Conservation (phyloP, 2,113 vertebrate species). For the Turnix velox region DNA sequence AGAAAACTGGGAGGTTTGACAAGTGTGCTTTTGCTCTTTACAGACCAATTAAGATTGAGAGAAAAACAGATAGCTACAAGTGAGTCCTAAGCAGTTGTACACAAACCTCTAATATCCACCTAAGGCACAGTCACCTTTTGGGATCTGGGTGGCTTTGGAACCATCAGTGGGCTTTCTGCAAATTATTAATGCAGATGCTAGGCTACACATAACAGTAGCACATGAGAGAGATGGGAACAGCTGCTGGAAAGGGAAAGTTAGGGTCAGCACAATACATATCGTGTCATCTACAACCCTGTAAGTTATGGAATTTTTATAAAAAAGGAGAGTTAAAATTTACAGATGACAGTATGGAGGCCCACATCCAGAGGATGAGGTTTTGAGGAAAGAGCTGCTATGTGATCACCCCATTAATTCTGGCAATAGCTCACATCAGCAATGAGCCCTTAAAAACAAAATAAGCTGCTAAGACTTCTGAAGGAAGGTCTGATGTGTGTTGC, state of each 20-base stretch:
- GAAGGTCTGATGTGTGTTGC: background rate
- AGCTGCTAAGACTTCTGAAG: background rate
- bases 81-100: background rate
- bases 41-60: background rate
- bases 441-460: background rate
- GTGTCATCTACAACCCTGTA: background rate
- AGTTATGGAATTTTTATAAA: background rate
- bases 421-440: background rate
- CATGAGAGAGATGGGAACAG: background rate
- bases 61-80: background rate
- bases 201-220: background rate
- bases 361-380: background rate
- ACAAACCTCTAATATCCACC: background rate
- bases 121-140: background rate
- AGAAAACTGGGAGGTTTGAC: background rate
- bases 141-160: background rate
- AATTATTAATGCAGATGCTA: background rate
- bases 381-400: background rate
- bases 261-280: background rate
- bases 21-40: background rate
- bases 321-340: background rate
- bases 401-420: background rate
- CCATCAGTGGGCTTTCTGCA: background rate
- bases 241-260: background rate
- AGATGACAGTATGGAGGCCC: fast-evolving